Percentiles rank a stretch among this genome's conserved stretches.
phyloP scores from a whole-genome alignment of 1,140 invertebrate species.

The Formica selysi region DNA sequence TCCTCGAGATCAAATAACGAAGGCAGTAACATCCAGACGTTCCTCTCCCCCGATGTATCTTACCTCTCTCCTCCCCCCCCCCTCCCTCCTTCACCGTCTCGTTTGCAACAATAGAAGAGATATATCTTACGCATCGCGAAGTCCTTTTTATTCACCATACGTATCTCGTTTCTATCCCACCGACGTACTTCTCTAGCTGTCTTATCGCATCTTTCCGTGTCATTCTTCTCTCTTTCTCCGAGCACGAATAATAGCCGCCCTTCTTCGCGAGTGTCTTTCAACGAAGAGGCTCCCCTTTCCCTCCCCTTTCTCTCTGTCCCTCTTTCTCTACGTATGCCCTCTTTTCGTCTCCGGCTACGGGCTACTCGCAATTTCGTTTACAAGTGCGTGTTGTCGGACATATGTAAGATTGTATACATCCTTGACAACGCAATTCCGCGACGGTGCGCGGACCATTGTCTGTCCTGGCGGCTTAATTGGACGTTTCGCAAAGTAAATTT shows the following conservation, averaged over 20 bases:
- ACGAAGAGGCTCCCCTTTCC: background rate
- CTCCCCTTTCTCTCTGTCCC: background rate
- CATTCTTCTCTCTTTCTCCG: conserved; percentile 20
- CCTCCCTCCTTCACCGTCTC: background rate
- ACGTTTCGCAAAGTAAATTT: conserved; percentile 76
- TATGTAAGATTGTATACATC: conserved; percentile 62
- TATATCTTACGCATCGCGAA: conserved; percentile 39
- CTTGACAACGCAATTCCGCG: conserved; percentile 50
- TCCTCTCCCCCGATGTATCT: background rate
- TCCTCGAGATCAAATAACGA: conserved; percentile 55
- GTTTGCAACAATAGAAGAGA: conserved; percentile 28
- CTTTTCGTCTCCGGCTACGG: background rate
- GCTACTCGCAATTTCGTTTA: conserved; percentile 29
- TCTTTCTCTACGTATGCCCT: background rate
- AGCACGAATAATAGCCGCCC: conserved; percentile 61
- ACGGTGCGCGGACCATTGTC: conserved; percentile 64
- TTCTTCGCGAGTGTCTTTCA: conserved; percentile 47
- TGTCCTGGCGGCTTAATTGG: conserved; percentile 71
- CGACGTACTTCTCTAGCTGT: conserved; percentile 1
- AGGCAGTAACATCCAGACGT: conserved; percentile 24
- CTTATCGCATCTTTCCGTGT: conserved; percentile 40
- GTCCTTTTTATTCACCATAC: conserved; percentile 58
- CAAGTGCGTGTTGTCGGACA: conserved; percentile 51
- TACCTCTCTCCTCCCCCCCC: no score
- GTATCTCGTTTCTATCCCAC: conserved; percentile 34